Evolutionary conservation across 2,888 invertebrate genomes (phyloP).

Genomic region (Troides oblongomaculatus): DNA sequence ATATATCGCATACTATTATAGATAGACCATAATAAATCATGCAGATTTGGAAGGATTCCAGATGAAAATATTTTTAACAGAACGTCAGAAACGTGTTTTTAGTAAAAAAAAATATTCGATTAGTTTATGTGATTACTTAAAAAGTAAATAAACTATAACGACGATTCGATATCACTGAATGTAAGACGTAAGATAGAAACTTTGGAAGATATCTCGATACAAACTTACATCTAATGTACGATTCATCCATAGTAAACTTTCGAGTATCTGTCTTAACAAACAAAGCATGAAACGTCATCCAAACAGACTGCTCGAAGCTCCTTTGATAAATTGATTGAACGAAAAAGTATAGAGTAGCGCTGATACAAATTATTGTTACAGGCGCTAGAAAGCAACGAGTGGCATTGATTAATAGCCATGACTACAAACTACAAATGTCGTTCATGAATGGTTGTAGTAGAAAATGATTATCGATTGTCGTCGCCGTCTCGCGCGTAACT

Average conservation of each 20-base stretch:
- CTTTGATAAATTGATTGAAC: conserved; percentile 33
- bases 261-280: neutral
- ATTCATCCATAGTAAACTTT: conserved; percentile 5
- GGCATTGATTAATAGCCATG: conserved; percentile 54
- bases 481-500: conserved; percentile 31
- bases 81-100: no score
- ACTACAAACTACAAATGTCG: conserved; percentile 38
- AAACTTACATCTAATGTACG: neutral
- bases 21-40: no score
- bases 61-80: no score
- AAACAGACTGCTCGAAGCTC: conserved; percentile 16
- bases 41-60: no score
- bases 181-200: neutral
- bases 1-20: no score
- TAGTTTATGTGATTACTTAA: neutral
- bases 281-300: conserved; percentile 6
- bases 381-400: conserved; percentile 41
- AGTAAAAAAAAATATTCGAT: no score
- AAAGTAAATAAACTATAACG: neutral
- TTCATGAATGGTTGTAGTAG: conserved; percentile 53
- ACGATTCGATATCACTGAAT: conserved; percentile 14
- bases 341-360: conserved; percentile 33
- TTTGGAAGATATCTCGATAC: neutral
- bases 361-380: conserved; percentile 43
- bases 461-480: conserved; percentile 53